Evolutionary conservation across 2,113 vertebrate genomes (phyloP).

Genomic region (Charadrius vociferus): DNA sequence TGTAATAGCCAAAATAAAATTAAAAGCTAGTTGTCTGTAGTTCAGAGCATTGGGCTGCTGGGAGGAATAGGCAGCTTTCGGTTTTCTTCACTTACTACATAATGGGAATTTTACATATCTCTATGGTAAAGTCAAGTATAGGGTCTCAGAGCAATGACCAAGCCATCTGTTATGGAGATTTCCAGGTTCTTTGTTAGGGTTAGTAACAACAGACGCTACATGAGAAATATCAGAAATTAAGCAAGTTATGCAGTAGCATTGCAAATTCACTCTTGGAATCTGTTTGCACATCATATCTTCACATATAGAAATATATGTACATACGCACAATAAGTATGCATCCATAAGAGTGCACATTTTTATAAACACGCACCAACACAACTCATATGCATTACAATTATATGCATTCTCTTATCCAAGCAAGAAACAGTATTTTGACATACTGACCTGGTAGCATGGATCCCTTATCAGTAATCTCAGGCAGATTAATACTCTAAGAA

Average conservation of each 20-base stretch:
- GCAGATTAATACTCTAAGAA: constrained; percentile 85
- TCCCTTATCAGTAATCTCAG: constrained; percentile 87
- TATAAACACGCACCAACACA: neutral
- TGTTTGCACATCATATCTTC: neutral
- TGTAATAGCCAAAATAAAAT: neutral
- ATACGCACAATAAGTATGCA: neutral
- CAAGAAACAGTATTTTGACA: neutral
- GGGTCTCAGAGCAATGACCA: neutral
- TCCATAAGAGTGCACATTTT: neutral
- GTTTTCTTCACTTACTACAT: neutral
- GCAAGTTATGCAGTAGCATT: neutral
- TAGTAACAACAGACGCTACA: neutral
- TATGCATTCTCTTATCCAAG: neutral
- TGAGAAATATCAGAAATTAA: neutral
- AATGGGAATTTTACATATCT: neutral
- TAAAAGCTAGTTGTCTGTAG: neutral
- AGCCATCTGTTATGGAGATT: neutral
- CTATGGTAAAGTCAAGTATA: neutral
- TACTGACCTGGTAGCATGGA: constrained; percentile 82
- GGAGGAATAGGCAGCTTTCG: neutral
- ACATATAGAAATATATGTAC: neutral
- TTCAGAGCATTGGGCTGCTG: neutral
- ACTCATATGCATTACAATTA: neutral
- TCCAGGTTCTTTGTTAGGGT: neutral
- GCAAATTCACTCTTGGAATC: neutral